Percentiles rank a stretch among this genome's conserved stretches.
Evolutionary conservation across 2,888 invertebrate species (phyloP).

Genomic region (Galerucella nymphaeae): DNA sequence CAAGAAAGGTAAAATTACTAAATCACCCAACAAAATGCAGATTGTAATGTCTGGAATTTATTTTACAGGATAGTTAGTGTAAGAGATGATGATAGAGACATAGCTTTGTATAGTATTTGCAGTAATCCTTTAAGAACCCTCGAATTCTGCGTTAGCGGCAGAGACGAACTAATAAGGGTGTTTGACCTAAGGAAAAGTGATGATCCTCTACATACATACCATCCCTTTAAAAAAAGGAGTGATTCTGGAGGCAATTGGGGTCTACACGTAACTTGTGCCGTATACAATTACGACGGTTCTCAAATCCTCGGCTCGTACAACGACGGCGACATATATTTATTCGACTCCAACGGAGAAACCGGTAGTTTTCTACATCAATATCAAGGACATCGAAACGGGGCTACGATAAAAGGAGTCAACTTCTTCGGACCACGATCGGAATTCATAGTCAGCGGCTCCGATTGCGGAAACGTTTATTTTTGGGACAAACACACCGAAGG

Average conservation of each 20-base stretch:
- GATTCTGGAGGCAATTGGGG: constrained; percentile 26
- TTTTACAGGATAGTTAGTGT: constrained; percentile 69
- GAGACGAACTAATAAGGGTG: constrained; percentile 81
- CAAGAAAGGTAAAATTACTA: constrained; percentile 64
- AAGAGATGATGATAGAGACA: constrained; percentile 69
- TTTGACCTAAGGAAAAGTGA: constrained; percentile 71
- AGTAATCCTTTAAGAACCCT: constrained; percentile 82
- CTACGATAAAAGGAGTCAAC: constrained; percentile 81
- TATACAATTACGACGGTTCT: constrained; percentile 90
- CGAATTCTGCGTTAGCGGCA: constrained; percentile 87
- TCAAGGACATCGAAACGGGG: constrained; percentile 67
- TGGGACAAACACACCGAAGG: constrained; percentile 92
- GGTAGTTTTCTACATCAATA: constrained; percentile 69
- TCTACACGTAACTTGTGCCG: constrained; percentile 85
- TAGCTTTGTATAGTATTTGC: constrained; percentile 89
- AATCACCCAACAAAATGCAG: no score
- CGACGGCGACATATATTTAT: constrained; percentile 92
- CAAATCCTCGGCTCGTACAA: constrained; percentile 95
- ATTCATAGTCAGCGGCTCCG: constrained; percentile 92
- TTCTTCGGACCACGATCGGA: constrained; percentile 94
- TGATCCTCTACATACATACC: constrained; percentile 53
- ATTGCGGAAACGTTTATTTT: constrained; percentile 88
- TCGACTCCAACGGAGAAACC: constrained; percentile 71
- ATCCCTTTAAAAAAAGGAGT: constrained; percentile 53
- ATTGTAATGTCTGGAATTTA: not conserved